Evolutionary conservation across 2,888 invertebrate species (phyloP), one percentile per base, ranked within the genome.

Genomic region (Apotomis betuletana): DNA sequence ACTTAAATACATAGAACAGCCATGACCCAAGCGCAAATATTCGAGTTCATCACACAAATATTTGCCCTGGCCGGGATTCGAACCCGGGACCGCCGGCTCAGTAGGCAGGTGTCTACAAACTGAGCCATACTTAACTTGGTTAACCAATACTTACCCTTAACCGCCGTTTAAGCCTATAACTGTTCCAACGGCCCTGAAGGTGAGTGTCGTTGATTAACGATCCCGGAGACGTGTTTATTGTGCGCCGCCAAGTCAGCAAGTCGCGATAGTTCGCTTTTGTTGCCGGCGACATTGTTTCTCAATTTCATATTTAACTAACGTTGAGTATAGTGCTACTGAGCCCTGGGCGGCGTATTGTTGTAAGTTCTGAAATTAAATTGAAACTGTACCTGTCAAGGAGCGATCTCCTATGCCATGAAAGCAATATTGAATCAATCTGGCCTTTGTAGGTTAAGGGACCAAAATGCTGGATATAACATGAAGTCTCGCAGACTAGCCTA

Each of bases 171-270:
- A 27, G 27, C 36, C n/a, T 15, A 51, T 46, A 57, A n/a, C 44
- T n/a, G 58, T 58, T 38, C 77, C 74, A 68, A 68, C 68, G 44
- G 77, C 9, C 67, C 68, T 72, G 72, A 87, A 91, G 91, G 91
- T 91, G 88, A 85, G 84, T 82, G 85, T 81, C 87, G 85, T 88
- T 92, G 92, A 92, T 91, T 91, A 91, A 92, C 90, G 92, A 91
- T 83, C 61, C 46, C 77, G 77, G 79, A 79, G 90, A 91, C 87
- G 90, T 90, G 90, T 91, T 91, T 90, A 90, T 91, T 92, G 91
- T 90, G 84, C 81, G 78, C 73, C 69, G 77, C 79, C 79, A 76
- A 78, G 79, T 77, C 81, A 77, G 27, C 70, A 58, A 70, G 71
- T 62, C 70, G 58, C 69, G 71, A 71, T 71, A 71, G 71, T 71